These are phyloP conservation scores for Berghia stephanieae DNA, from an alignment of 1,140 invertebrate genomes.

Conservation along the genomic window DNA sequence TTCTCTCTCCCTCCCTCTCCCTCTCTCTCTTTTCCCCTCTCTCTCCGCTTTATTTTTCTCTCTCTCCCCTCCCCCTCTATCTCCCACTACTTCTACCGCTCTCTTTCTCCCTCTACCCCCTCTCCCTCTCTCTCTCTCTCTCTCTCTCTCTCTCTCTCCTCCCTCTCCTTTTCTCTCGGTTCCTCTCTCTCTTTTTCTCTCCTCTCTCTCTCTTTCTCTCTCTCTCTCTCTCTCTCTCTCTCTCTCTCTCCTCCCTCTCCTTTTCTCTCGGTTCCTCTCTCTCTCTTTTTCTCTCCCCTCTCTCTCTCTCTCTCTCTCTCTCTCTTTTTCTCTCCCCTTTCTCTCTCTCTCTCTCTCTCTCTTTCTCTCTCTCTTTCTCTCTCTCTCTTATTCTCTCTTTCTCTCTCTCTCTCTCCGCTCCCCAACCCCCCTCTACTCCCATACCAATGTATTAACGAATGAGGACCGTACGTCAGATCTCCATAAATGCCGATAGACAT, in stretches of 20 bases:
- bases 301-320: background rate
- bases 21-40: background rate
- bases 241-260: background rate
- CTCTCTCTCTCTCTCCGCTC: conserved; percentile 12
- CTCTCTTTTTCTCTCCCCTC: background rate
- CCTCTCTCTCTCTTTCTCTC: background rate
- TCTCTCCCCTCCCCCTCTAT: too few relatives aligned
- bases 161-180: background rate
- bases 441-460: too few relatives aligned
- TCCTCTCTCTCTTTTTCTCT: background rate
- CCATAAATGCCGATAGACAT: too few relatives aligned
- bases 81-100: background rate
- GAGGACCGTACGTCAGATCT: too few relatives aligned
- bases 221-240: conserved; percentile 1
- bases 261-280: background rate
- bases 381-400: conserved; percentile 4
- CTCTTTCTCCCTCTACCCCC: conserved; percentile 1
- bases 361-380: background rate
- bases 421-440: too few relatives aligned
- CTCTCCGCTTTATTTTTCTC: too few relatives aligned
- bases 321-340: background rate
- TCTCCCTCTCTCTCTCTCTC: background rate
- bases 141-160: too few relatives aligned
- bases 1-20: too few relatives aligned
- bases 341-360: background rate